Evolutionary conservation across 2,888 invertebrate genomes (phyloP).

Genomic region (Atethmia centrago): DNA sequence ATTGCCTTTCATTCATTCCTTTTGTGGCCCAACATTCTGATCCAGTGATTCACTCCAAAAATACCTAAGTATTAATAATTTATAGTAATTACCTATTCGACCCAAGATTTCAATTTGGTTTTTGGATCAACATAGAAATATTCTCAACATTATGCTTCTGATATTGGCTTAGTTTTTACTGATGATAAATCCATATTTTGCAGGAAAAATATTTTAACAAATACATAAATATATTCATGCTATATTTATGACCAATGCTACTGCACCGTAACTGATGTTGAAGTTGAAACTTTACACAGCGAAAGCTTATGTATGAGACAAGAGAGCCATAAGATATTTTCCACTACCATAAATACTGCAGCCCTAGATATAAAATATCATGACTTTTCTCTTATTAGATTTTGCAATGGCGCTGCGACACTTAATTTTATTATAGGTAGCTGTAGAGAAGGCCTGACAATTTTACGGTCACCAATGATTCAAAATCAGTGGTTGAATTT

Average conservation of each 20-base stretch:
- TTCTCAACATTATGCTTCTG: neutral
- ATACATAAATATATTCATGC: neutral
- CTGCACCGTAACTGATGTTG: constrained; percentile 1
- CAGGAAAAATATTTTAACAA: neutral
- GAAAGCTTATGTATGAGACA: constrained; percentile 34
- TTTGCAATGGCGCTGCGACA: constrained; percentile 18
- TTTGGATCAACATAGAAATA: neutral
- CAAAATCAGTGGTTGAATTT: neutral
- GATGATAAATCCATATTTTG: neutral
- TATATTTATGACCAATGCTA: neutral
- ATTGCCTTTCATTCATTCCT: no score
- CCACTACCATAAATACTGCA: constrained; percentile 19
- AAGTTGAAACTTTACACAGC: constrained; percentile 23
- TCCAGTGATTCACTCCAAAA: neutral
- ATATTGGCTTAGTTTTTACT: neutral
- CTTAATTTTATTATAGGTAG: constrained; percentile 25
- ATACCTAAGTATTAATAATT: no score
- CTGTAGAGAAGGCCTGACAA: neutral
- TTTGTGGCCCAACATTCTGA: no score
- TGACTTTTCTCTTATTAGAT: constrained; percentile 35
- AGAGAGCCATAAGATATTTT: constrained; percentile 30
- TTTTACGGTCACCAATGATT: neutral
- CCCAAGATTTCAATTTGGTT: neutral
- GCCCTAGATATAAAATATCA: constrained; percentile 43
- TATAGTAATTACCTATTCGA: neutral